These are phyloP conservation scores for Cataglyphis altisquamis DNA, from an alignment of 2,888 invertebrate genomes.

Conservation along the genomic window DNA sequence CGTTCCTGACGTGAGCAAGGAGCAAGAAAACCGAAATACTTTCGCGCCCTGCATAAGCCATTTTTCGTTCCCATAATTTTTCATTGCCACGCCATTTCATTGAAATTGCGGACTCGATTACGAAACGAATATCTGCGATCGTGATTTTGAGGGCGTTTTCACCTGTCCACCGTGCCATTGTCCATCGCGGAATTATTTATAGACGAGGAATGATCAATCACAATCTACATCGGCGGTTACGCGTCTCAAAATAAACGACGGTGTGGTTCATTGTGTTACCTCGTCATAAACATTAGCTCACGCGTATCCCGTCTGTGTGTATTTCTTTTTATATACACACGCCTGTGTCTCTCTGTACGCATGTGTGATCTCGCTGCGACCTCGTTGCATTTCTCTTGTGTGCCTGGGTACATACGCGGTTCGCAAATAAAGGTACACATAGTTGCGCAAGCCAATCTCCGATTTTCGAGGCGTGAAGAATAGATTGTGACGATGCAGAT, in stretches of 20 bases:
- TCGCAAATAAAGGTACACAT: slow-evolving; percentile 4
- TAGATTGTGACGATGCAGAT: slow-evolving; percentile 6
- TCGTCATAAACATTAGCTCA: slow-evolving; percentile 71
- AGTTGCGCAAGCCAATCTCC: slow-evolving; percentile 3
- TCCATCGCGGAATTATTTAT: slow-evolving; percentile 82
- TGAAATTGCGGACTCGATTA: slow-evolving; percentile 72
- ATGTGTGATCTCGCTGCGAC: background rate
- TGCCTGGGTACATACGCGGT: background rate
- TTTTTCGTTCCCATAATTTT: slow-evolving; percentile 39
- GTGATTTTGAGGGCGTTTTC: slow-evolving; percentile 79
- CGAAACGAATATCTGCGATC: slow-evolving; percentile 39
- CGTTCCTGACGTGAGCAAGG: background rate
- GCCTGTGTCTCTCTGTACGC: background rate
- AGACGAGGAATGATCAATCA: slow-evolving; percentile 83
- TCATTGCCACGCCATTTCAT: slow-evolving; percentile 71
- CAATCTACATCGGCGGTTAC: slow-evolving; percentile 79
- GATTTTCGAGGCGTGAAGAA: slow-evolving; percentile 11
- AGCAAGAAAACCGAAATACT: slow-evolving; percentile 31
- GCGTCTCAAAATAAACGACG: slow-evolving; percentile 57
- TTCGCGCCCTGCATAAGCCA: slow-evolving; percentile 10
- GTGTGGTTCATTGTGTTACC: slow-evolving; percentile 72
- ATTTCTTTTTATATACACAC: background rate
- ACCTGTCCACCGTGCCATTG: slow-evolving; percentile 77
- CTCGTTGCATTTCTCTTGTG: slow-evolving; percentile 10
- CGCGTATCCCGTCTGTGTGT: background rate